Conservation (phyloP, 2,797 vertebrate species). For the Otus scops region DNA sequence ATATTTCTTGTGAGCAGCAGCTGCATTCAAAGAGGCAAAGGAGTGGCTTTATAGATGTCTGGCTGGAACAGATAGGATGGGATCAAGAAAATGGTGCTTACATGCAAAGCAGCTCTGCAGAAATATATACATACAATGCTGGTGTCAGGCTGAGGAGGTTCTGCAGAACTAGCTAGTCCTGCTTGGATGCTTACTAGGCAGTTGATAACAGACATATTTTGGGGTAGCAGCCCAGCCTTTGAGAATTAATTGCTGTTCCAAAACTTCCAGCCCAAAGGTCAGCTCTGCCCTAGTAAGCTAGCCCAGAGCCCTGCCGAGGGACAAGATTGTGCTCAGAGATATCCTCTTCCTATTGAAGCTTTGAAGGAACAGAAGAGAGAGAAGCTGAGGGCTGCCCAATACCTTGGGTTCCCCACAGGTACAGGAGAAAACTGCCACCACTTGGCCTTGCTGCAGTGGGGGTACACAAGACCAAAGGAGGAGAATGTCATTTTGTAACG, state of each 20-base stretch:
- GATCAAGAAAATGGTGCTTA: neutral
- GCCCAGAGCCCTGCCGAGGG: constrained; percentile 65
- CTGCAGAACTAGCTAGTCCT: neutral
- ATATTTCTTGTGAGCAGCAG: neutral
- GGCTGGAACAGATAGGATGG: neutral
- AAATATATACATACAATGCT: neutral
- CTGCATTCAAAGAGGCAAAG: neutral
- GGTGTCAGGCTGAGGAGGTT: neutral
- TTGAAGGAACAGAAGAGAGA: constrained; percentile 59
- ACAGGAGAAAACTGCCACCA: neutral
- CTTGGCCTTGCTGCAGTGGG: neutral
- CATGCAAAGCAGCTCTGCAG: neutral
- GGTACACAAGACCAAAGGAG: neutral
- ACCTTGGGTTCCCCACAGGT: neutral
- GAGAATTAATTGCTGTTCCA: neutral
- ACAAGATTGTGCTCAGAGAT: constrained; percentile 56
- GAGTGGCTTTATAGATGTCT: neutral
- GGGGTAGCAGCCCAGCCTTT: neutral
- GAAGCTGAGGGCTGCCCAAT: neutral
- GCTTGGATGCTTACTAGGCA: neutral
- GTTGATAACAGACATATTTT: neutral
- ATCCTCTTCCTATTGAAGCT: constrained; percentile 57
- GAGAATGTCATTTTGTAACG: neutral
- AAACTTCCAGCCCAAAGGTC: neutral
- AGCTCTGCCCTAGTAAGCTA: neutral